A percentile compares a stretch with the other conserved stretches of the same genome.
These are phyloP conservation scores for Zaprionus davidi DNA, from an alignment of 1,140 invertebrate species.

Conservation along the genomic window DNA sequence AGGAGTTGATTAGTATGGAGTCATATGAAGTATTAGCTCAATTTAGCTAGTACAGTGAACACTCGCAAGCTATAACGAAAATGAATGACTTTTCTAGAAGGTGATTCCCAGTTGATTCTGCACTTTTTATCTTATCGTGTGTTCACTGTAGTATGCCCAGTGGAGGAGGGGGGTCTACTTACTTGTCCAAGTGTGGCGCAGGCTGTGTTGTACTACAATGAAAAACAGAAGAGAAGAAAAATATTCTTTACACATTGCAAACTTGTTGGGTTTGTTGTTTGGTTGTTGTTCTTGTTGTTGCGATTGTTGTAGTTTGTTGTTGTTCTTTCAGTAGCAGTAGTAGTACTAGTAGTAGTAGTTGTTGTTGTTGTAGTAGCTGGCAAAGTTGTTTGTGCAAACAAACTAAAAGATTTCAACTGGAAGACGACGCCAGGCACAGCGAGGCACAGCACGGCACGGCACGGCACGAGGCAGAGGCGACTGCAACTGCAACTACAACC, in stretches of 20 bases:
- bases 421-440: constrained; percentile 16
- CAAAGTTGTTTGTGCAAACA: no score
- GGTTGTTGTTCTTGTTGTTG: constrained; percentile 26
- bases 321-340: constrained; percentile 22
- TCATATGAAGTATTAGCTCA: neutral
- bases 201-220: constrained; percentile 96
- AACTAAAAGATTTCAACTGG: constrained; percentile 43
- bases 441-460: neutral
- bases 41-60: neutral
- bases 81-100: no score
- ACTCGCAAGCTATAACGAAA: no score
- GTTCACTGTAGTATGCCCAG: neutral
- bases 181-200: constrained; percentile 96
- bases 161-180: constrained; percentile 85
- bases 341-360: constrained; percentile 27
- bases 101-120: no score
- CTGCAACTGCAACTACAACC: constrained; percentile 34
- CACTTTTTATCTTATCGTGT: neutral
- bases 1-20: neutral
- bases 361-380: constrained; percentile 26
- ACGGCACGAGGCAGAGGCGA: neutral
- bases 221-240: constrained; percentile 84
- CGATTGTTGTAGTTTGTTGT: constrained; percentile 13
- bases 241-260: constrained; percentile 83
- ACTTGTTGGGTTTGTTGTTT: constrained; percentile 55